phyloP scores from a whole-genome alignment of 2,113 vertebrate genomes.

The Hemichromis elongatus region DNA sequence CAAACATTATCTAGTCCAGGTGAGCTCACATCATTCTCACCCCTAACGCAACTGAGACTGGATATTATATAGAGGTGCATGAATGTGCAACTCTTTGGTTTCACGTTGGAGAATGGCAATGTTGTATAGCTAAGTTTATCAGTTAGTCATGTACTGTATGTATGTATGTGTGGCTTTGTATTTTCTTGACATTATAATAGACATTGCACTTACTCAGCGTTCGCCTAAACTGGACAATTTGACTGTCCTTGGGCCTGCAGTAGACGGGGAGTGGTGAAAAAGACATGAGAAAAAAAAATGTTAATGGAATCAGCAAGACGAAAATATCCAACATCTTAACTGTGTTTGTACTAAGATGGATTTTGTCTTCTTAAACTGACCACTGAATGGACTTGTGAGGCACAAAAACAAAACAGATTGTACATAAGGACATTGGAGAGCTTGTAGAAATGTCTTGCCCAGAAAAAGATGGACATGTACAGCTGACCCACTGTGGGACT shows the following conservation, averaged over 20 bases:
- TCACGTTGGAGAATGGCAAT: slow-evolving; percentile 27
- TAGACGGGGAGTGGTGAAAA: neutral
- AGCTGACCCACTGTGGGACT: slow-evolving; percentile 4
- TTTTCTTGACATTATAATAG: slow-evolving; percentile 65
- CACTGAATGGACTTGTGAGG: slow-evolving; percentile 16
- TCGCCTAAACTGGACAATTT: slow-evolving; percentile 50
- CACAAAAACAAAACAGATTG: slow-evolving; percentile 5
- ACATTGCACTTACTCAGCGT: slow-evolving; percentile 66
- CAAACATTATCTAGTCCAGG: neutral
- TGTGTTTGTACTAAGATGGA: slow-evolving; percentile 25
- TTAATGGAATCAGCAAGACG: slow-evolving; percentile 10
- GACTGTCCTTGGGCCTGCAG: slow-evolving; percentile 37
- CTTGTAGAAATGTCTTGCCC: slow-evolving; percentile 25
- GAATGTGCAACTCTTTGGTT: slow-evolving; percentile 26
- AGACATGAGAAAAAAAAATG: neutral
- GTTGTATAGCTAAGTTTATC: slow-evolving; percentile 63
- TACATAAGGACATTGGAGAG: slow-evolving; percentile 50
- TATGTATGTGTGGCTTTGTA: slow-evolving; percentile 61
- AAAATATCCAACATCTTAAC: slow-evolving; percentile 28
- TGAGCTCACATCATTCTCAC: neutral
- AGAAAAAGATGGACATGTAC: slow-evolving; percentile 31
- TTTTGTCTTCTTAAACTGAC: slow-evolving; percentile 23
- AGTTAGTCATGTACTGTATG: slow-evolving; percentile 65
- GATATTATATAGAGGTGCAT: slow-evolving; percentile 23
- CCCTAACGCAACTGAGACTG: neutral